Evolutionary conservation across 2,113 vertebrate genomes (phyloP), one percentile per base, ranked within the genome.

Genomic region (Nipponia nippon): DNA sequence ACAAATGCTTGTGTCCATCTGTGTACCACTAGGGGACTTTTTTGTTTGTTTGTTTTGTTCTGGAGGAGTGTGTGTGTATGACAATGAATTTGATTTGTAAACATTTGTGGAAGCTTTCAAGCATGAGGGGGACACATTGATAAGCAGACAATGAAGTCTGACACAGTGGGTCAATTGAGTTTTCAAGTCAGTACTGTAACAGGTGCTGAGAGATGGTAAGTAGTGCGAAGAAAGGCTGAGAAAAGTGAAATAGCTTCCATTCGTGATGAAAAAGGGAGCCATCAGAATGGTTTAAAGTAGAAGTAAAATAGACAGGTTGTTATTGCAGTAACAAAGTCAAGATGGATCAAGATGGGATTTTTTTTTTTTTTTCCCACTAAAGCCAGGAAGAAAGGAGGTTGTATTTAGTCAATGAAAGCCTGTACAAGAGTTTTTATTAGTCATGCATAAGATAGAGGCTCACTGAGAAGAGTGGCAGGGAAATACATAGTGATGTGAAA

Each of bases 151-250:
- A 2, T 59, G 27, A 80, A 70, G 32, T 22, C 36, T 91, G 62
- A 26, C 0, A 2, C 38, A 61, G 15, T 10, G 10, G 10, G 6
- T 49, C 40, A 40, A 0, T 6, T 0, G 23, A 67, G 26, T 62
- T 85, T 87, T 84, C 65, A 69, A 77, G 30, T 47, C 56, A 50
- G 20, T 36, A 14, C 9, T 61, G 15, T 53, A 38, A 16, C 12
- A 38, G 15, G 62, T 87, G 20, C 58, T 80, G 61, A 63, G 38
- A 84, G 7, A 12, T 76, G 36, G 14, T 38, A 42, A 4, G 1
- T 42, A 50, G 13, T 12, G 23, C 49, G n/a, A 62, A 36, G 61
- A 76, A 82, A 46, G 53, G 20, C 38, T 67, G 40, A 76, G 49
- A 72, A 55, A 85, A 72, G 27, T 34, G 16, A 67, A 40, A 17